Conservation (phyloP, 1,140 invertebrate genomes). For the Drosophila murphyi region DNA sequence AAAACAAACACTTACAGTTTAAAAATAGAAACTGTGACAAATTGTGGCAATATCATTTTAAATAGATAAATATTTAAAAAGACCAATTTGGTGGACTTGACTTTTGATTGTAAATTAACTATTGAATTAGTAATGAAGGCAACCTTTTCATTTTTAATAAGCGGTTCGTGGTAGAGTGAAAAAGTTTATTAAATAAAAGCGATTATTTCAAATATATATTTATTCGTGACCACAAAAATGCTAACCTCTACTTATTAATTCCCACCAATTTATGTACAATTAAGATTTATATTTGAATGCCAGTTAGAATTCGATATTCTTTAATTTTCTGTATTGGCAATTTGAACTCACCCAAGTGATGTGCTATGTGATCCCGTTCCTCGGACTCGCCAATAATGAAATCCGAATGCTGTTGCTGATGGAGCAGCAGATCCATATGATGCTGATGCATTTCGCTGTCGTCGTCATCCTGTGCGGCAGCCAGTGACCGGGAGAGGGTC, state of each 20-base stretch:
- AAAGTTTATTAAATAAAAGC: background rate
- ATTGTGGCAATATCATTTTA: too few relatives aligned
- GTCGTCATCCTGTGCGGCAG: constrained; percentile 55
- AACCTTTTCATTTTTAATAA: background rate
- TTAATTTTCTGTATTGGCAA: too few relatives aligned
- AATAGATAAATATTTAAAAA: too few relatives aligned
- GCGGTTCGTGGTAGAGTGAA: background rate
- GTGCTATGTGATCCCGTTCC: constrained; percentile 78
- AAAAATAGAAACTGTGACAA: too few relatives aligned
- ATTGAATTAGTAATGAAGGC: too few relatives aligned
- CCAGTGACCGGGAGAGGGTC: constrained; percentile 49
- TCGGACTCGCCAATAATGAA: constrained; percentile 76
- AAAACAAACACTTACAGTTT: too few relatives aligned
- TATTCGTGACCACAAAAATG: background rate
- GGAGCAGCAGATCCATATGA: constrained; percentile 57
- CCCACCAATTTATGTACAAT: too few relatives aligned
- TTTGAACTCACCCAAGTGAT: constrained; percentile 73
- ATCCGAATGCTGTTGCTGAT: constrained; percentile 62
- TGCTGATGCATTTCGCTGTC: constrained; percentile 64
- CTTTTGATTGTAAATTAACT: too few relatives aligned
- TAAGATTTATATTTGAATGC: too few relatives aligned
- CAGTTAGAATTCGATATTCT: too few relatives aligned
- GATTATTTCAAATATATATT: background rate
- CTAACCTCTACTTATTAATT: background rate
- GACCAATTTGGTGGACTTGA: too few relatives aligned